phyloP scores from a whole-genome alignment of 2,797 vertebrate species.

The Melanotaenia trifasciata region DNA sequence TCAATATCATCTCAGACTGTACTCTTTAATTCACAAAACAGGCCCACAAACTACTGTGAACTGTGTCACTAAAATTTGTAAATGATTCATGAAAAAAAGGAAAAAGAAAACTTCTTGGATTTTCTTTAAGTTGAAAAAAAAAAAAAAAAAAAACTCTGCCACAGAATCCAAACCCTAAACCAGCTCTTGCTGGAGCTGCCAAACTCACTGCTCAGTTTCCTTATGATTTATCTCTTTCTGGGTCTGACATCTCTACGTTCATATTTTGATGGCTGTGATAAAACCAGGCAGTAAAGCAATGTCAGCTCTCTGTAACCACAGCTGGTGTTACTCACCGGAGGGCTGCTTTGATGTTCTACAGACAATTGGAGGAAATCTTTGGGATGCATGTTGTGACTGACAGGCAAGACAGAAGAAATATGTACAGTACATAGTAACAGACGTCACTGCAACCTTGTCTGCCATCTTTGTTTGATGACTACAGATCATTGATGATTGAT shows the following conservation, averaged over 20 bases:
- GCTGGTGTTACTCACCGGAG: slow-evolving; percentile 67
- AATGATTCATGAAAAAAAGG: no score
- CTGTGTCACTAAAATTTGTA: neutral
- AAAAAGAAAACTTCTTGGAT: neutral
- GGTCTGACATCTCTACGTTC: slow-evolving; percentile 65
- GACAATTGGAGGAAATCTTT: slow-evolving; percentile 47
- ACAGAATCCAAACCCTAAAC: no score
- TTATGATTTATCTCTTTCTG: slow-evolving; percentile 68
- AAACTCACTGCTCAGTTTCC: slow-evolving; percentile 25
- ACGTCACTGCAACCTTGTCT: slow-evolving; percentile 31
- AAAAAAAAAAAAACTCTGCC: neutral
- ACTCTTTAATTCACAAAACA: neutral
- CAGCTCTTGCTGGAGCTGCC: slow-evolving; percentile 5
- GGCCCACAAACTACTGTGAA: neutral
- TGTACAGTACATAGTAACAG: slow-evolving; percentile 1
- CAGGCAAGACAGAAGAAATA: slow-evolving; percentile 38
- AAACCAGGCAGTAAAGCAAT: slow-evolving; percentile 75
- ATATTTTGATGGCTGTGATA: slow-evolving; percentile 75
- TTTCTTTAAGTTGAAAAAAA: neutral
- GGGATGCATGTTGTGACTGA: slow-evolving; percentile 38
- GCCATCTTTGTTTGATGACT: slow-evolving; percentile 1
- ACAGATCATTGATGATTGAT: neutral
- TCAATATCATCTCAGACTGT: neutral
- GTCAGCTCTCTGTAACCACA: slow-evolving; percentile 70
- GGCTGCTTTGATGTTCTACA: slow-evolving; percentile 71